Evolutionary conservation across 2,888 invertebrate genomes (phyloP).

Genomic region (Listrodromus nycthemerus): DNA sequence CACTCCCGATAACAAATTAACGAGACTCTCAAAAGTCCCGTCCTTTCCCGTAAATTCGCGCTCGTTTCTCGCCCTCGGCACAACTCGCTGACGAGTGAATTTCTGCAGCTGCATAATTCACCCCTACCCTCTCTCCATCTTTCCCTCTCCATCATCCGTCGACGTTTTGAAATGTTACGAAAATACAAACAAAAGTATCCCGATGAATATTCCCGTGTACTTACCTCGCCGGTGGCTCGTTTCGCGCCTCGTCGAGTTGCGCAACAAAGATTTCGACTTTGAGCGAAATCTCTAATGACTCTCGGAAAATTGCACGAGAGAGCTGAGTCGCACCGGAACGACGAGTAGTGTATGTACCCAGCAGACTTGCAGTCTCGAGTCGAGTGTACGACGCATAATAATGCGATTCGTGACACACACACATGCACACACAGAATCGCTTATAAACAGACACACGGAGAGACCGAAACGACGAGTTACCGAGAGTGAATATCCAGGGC

Average conservation of each 20-base stretch:
- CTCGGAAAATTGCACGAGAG: constrained; percentile 3
- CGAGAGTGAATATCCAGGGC: neutral
- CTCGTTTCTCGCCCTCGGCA: neutral
- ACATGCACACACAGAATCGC: neutral
- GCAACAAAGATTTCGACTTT: constrained; percentile 8
- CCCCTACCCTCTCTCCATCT: neutral
- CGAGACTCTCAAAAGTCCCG: constrained; percentile 10
- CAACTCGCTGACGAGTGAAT: constrained; percentile 7
- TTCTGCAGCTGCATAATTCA: constrained; percentile 15
- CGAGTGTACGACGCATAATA: constrained; percentile 44
- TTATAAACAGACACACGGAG: neutral
- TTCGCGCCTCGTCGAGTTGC: constrained; percentile 20
- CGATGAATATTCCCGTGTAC: constrained; percentile 37
- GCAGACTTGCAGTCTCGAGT: constrained; percentile 8
- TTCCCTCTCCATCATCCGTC: neutral
- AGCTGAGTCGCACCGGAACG: neutral
- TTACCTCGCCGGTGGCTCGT: neutral
- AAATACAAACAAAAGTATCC: constrained; percentile 21
- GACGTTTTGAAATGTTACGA: constrained; percentile 11
- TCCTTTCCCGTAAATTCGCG: constrained; percentile 3
- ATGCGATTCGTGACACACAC: constrained; percentile 26
- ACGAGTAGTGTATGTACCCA: neutral
- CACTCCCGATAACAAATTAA: constrained; percentile 43
- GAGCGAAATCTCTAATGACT: constrained; percentile 20
- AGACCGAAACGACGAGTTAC: neutral